Evolutionary conservation across 2,888 invertebrate genomes (phyloP).

Genomic region (Charanyca ferruginea): DNA sequence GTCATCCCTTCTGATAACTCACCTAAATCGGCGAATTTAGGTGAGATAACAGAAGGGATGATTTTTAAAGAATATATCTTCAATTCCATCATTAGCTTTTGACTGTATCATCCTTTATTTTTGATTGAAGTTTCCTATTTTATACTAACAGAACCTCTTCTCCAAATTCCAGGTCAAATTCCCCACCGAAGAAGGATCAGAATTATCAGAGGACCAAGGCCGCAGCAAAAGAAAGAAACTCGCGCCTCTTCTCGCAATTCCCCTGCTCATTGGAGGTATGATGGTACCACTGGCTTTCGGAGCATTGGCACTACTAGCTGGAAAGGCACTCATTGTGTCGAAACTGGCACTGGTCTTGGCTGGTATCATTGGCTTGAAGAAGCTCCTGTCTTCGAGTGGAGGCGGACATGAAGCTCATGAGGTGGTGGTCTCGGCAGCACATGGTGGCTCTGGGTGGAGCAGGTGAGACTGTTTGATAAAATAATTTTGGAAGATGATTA

Average conservation of each 20-base stretch:
- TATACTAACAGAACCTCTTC: neutral
- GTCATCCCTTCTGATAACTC: too few relatives aligned
- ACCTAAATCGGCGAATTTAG: neutral
- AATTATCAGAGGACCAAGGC: slow-evolving; percentile 92
- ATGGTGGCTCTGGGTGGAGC: slow-evolving; percentile 94
- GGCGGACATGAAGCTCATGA: slow-evolving; percentile 93
- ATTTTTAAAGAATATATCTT: neutral
- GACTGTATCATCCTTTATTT: neutral
- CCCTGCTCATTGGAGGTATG: slow-evolving; percentile 95
- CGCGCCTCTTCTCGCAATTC: slow-evolving; percentile 94
- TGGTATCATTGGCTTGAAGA: slow-evolving; percentile 96
- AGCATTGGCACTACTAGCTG: slow-evolving; percentile 95
- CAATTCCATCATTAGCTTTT: neutral
- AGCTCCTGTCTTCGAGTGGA: slow-evolving; percentile 93
- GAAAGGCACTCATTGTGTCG: slow-evolving; percentile 96
- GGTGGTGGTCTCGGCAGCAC: slow-evolving; percentile 93
- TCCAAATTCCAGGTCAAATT: slow-evolving; percentile 93
- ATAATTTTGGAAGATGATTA: neutral
- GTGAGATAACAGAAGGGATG: too few relatives aligned
- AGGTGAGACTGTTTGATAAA: slow-evolving; percentile 74
- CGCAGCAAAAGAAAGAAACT: slow-evolving; percentile 94
- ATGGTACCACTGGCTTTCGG: slow-evolving; percentile 96
- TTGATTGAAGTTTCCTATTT: too few relatives aligned
- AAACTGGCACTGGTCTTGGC: slow-evolving; percentile 96
- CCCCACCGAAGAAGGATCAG: slow-evolving; percentile 92